Evolutionary conservation across 2,797 vertebrate species (phyloP), one percentile per base, ranked within the genome.

Genomic region (Gymnocypris eckloni): DNA sequence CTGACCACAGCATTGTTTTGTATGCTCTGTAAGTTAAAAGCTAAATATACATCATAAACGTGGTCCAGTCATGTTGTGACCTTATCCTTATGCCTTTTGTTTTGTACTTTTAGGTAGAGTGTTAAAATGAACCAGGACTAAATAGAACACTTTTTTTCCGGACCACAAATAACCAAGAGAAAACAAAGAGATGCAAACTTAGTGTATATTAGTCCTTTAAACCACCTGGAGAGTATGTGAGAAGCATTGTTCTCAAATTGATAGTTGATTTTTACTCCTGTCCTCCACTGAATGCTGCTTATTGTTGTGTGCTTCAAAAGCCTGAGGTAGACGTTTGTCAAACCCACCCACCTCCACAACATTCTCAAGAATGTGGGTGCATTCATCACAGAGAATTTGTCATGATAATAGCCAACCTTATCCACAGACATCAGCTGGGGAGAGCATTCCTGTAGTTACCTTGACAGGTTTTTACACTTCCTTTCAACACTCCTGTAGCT

Each of bases 271-370:
- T 41, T 83, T n/a, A 33, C 75, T 56, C 28, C 81, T 83, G 79
- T 88, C 64, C 45, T 89, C 86, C 54, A 45, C 7, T 80, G 69
- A 89, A 82, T 39, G 45, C 45, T 73, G 72, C 69, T 48, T 64
- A 69, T 86, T 89, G 59, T 86, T 84, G 83, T 81, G 25, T 22
- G 18, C n/a, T 83, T 86, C 71, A 85, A 61, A 85, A 79, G 67
- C 75, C 67, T 1, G 84, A 83, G 75, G 71, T 79, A 78, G 80
- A 88, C 37, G n/a, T 37, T 82, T 79, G 39, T 86, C 81, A 86
- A 76, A 86, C 75, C 48, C 69, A 70, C 81, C 84, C 87, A 83
- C 87, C 87, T 88, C 84, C 87, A 83, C 76, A 73, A 83, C 54
- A 85, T 52, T 80, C 81, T 59, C 69, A 79, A 73, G 83, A 73